phyloP scores from a whole-genome alignment of 2,888 invertebrate species.

The Hololepta plana region DNA sequence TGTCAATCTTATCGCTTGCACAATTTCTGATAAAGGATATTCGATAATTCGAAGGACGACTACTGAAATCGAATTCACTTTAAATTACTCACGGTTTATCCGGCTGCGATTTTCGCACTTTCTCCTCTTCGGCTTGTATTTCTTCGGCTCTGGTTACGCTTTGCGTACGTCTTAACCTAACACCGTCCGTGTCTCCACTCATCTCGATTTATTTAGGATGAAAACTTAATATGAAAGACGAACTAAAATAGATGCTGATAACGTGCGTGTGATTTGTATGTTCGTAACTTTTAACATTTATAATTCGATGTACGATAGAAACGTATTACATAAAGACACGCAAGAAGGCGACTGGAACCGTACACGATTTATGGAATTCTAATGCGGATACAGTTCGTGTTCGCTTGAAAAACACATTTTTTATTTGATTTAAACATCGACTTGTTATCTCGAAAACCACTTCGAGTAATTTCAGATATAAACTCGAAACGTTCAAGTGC shows the following conservation, averaged over 20 bases:
- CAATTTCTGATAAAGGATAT: too few relatives aligned
- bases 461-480: too few relatives aligned
- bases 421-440: too few relatives aligned
- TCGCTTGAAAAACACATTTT: too few relatives aligned
- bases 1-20: too few relatives aligned
- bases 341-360: background rate
- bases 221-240: background rate
- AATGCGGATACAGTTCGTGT: background rate
- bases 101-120: constrained; percentile 58
- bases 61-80: background rate
- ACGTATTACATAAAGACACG: constrained; percentile 2
- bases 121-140: constrained; percentile 63
- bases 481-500: too few relatives aligned
- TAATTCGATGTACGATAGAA: background rate
- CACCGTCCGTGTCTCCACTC: constrained; percentile 23
- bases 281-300: too few relatives aligned
- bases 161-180: constrained; percentile 56
- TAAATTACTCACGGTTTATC: constrained; percentile 68
- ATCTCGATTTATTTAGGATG: constrained; percentile 14
- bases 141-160: constrained; percentile 81
- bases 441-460: too few relatives aligned
- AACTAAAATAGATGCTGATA: too few relatives aligned
- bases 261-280: too few relatives aligned
- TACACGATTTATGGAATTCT: background rate
- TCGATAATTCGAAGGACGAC: background rate